Percentiles rank a stretch among this genome's conserved stretches.
These are phyloP conservation scores for Ginglymostoma cirratum DNA, from an alignment of 2,113 vertebrate genomes.

Conservation along the genomic window DNA sequence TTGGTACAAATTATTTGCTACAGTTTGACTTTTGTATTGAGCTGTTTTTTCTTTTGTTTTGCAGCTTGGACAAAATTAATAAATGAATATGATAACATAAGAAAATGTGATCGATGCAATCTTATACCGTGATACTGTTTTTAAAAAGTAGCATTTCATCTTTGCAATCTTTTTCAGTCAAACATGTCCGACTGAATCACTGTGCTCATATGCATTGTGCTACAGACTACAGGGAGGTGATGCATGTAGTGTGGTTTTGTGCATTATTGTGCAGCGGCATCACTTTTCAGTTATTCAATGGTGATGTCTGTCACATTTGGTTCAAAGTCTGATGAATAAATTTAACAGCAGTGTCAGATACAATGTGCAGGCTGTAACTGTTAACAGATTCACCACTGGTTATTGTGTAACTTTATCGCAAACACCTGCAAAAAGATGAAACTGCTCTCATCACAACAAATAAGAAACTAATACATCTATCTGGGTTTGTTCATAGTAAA, in stretches of 20 bases:
- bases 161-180: not conserved
- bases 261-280: not conserved
- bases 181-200: not conserved
- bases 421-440: not conserved
- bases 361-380: not conserved
- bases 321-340: not conserved
- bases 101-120: not conserved
- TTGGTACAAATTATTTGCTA: not conserved
- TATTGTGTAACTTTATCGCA: not conserved
- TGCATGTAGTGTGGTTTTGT: not conserved
- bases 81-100: not conserved
- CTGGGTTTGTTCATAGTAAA: not conserved
- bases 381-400: not conserved
- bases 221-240: not conserved
- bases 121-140: not conserved
- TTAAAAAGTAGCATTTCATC: not conserved
- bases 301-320: not conserved
- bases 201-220: not conserved
- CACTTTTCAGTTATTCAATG: not conserved
- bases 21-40: not conserved
- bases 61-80: not conserved
- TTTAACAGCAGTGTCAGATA: not conserved
- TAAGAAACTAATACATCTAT: not conserved
- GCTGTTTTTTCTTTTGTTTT: not conserved
- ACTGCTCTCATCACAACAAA: not conserved